Percentiles rank a stretch among this genome's conserved stretches.
phyloP scores from a whole-genome alignment of 1,140 invertebrate species.

The Leptonema lineaticorne region DNA sequence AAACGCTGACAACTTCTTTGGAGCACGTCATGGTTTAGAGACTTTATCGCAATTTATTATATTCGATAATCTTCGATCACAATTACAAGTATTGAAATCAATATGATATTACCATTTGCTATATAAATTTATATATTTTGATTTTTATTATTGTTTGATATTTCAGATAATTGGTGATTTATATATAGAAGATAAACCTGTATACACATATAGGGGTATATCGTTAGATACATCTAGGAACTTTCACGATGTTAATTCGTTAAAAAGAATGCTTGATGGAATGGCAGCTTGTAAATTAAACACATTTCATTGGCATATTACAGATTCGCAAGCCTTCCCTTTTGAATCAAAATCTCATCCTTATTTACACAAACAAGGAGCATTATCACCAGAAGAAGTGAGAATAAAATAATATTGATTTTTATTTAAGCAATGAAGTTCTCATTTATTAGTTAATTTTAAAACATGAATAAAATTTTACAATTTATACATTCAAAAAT shows the following conservation, averaged over 20 bases:
- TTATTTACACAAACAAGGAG: constrained; percentile 73
- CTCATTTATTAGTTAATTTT: neutral
- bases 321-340: constrained; percentile 84
- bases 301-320: constrained; percentile 83
- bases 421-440: constrained; percentile 14
- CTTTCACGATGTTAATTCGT: constrained; percentile 65
- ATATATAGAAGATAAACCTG: constrained; percentile 68
- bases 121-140: constrained; percentile 20
- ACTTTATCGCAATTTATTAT: constrained; percentile 70
- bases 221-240: constrained; percentile 76
- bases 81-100: constrained; percentile 56
- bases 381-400: constrained; percentile 69
- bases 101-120: too few species aligned
- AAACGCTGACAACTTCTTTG: constrained; percentile 65
- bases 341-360: constrained; percentile 71
- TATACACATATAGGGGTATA: constrained; percentile 70
- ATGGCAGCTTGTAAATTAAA: constrained; percentile 85
- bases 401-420: too few species aligned
- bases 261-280: constrained; percentile 72
- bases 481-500: too few species aligned
- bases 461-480: too few species aligned
- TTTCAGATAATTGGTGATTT: constrained; percentile 49
- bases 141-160: constrained; percentile 44
- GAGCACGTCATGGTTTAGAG: constrained; percentile 74
- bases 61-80: constrained; percentile 40